Conservation (phyloP, 2,797 vertebrate species). For the Notolabrus celidotus region DNA sequence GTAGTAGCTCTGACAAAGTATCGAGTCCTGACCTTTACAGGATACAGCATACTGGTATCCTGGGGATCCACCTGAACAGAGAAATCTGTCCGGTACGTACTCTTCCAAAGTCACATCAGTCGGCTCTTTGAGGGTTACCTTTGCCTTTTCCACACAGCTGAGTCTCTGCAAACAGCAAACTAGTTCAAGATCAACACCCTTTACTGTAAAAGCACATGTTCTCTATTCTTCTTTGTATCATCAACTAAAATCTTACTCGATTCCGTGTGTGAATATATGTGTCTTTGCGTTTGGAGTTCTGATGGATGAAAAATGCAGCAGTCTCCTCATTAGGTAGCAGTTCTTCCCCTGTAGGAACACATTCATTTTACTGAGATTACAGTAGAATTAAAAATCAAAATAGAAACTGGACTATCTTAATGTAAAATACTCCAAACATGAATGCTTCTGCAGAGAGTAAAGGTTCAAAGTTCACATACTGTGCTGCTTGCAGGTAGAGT, state of each 20-base stretch:
- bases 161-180: constrained; percentile 70
- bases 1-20: not conserved
- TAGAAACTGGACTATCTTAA: too few species aligned
- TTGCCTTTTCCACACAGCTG: constrained; percentile 75
- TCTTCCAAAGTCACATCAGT: constrained; percentile 75
- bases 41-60: constrained; percentile 50
- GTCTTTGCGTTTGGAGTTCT: constrained; percentile 47
- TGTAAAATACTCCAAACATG: too few species aligned
- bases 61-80: constrained; percentile 79
- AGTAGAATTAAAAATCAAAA: not conserved
- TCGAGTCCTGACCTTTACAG: constrained; percentile 78
- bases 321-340: constrained; percentile 77
- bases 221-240: not conserved
- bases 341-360: constrained; percentile 72
- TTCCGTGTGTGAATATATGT: constrained; percentile 83
- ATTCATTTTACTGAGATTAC: not conserved
- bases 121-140: constrained; percentile 37
- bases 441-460: not conserved
- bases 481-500: constrained; percentile 84
- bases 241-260: constrained; percentile 73
- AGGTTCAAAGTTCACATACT: constrained; percentile 74
- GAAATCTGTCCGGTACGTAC: constrained; percentile 76
- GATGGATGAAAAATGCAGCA: constrained; percentile 81
- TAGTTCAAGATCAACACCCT: not conserved
- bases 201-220: not conserved